These are phyloP conservation scores for Cyanocitta stelleri DNA, from an alignment of 2,113 vertebrate genomes.

Conservation along the genomic window DNA sequence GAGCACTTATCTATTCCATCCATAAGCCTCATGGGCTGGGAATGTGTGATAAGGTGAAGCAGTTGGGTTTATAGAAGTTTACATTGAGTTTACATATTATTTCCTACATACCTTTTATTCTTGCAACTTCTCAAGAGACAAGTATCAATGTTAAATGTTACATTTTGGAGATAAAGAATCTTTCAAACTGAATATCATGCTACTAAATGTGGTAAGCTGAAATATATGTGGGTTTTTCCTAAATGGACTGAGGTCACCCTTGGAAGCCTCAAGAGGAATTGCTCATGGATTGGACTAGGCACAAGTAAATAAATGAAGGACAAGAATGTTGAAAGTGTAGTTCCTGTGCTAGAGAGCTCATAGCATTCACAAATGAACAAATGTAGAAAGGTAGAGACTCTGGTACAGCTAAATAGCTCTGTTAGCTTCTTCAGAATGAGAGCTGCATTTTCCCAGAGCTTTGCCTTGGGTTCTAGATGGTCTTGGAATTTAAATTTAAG, in stretches of 20 bases:
- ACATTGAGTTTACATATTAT: background rate
- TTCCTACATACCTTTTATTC: background rate
- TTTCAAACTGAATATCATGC: background rate
- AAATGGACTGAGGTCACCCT: background rate
- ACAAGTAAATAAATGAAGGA: background rate
- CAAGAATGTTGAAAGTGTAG: background rate
- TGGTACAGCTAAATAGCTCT: background rate
- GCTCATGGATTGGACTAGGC: background rate
- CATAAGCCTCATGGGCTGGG: background rate
- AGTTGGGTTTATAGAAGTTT: background rate
- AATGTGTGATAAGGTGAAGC: background rate
- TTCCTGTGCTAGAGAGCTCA: background rate
- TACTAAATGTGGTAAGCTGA: background rate
- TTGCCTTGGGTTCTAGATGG: background rate
- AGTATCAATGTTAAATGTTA: background rate
- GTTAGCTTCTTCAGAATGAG: background rate
- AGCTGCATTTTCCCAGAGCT: background rate
- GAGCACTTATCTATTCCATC: background rate
- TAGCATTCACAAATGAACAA: background rate
- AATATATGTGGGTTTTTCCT: background rate
- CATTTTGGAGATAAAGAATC: background rate
- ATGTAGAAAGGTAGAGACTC: background rate
- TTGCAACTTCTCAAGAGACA: background rate
- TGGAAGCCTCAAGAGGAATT: background rate
- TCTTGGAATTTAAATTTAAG: background rate